phyloP scores from a whole-genome alignment of 2,888 invertebrate genomes.

The Chouioia cunea region DNA sequence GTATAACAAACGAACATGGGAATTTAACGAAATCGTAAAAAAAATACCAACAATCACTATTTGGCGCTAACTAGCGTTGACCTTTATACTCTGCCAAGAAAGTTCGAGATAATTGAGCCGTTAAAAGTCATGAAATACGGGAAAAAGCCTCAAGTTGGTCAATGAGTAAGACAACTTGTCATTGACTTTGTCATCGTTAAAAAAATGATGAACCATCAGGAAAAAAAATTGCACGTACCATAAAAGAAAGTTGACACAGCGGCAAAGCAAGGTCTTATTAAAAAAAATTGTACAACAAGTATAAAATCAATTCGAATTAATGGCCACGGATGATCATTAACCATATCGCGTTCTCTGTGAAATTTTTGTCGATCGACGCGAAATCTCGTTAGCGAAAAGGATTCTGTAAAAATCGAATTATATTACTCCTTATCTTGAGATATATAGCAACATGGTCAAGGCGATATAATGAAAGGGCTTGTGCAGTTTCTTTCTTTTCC shows the following conservation, averaged over 20 bases:
- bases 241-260: constrained; percentile 22
- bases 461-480: constrained; percentile 13
- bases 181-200: constrained; percentile 6
- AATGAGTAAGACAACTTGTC: constrained; percentile 19
- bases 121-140: background rate
- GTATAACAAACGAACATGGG: background rate
- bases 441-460: constrained; percentile 5
- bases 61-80: background rate
- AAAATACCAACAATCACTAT: no score
- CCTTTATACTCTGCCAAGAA: background rate
- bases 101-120: constrained; percentile 15
- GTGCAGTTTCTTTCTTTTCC: constrained; percentile 3
- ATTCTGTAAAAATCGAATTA: no score
- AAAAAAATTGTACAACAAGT: background rate
- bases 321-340: no score
- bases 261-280: background rate
- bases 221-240: background rate
- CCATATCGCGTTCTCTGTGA: no score
- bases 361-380: no score
- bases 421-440: constrained; percentile 1
- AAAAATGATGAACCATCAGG: background rate
- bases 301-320: no score
- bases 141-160: background rate
- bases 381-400: no score
- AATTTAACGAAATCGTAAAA: no score